These are phyloP conservation scores for Catharus minimus DNA, from an alignment of 2,113 vertebrate genomes.

Conservation along the genomic window DNA sequence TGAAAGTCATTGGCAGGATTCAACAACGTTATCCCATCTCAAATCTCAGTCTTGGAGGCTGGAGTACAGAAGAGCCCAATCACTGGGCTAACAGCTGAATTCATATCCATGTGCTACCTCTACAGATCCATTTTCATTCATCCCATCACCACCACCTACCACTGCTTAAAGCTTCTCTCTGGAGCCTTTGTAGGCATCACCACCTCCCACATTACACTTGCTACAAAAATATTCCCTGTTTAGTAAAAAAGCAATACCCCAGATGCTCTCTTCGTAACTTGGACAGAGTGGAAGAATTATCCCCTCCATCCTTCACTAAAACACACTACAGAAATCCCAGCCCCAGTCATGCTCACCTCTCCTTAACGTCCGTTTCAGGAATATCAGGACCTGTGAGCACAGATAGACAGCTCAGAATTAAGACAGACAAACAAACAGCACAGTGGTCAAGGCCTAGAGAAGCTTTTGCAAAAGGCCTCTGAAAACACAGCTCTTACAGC, in stretches of 20 bases:
- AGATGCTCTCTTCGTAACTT: not conserved
- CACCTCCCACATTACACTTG: fast-evolving
- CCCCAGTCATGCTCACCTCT: constrained; percentile 80
- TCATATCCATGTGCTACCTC: not conserved
- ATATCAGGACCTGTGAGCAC: constrained; percentile 87
- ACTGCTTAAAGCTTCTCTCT: not conserved
- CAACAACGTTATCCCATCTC: not conserved
- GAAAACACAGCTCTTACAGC: not conserved
- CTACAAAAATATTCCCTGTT: not conserved
- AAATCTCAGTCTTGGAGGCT: not conserved
- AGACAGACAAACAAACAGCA: not conserved
- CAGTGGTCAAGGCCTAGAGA: not conserved
- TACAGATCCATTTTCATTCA: not conserved
- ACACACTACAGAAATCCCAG: not conserved
- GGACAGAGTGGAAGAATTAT: not conserved
- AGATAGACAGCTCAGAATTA: not conserved
- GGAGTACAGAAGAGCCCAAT: not conserved
- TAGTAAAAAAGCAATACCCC: not conserved
- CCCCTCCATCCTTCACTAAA: not conserved
- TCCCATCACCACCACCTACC: not conserved
- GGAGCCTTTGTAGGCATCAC: not conserved
- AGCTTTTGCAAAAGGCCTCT: not conserved
- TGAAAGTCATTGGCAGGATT: not conserved
- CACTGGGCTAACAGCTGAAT: not conserved
- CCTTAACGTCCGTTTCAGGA: constrained; percentile 87